Evolutionary conservation across 1,140 invertebrate species (phyloP).

Genomic region (roundworm (Caenorhabditis elegans)): DNA sequence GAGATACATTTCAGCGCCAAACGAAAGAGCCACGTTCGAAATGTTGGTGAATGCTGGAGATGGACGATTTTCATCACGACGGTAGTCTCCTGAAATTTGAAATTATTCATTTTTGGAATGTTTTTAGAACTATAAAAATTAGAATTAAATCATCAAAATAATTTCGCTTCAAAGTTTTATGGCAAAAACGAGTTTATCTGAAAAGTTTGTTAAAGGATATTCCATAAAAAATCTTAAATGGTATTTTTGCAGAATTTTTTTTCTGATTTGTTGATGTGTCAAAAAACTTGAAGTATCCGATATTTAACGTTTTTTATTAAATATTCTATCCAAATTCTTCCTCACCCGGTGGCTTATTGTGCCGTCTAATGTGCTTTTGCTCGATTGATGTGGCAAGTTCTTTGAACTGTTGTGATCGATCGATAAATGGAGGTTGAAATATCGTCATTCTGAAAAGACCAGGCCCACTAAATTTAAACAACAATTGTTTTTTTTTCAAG

Average conservation of each 20-base stretch:
- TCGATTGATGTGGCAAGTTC: not conserved
- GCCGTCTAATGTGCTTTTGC: not conserved
- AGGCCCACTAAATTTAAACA: no score
- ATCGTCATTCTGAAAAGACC: not conserved
- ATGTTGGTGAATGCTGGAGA: not conserved
- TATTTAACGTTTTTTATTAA: not conserved
- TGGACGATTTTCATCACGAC: constrained; percentile 7
- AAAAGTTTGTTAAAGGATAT: no score
- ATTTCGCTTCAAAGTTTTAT: no score
- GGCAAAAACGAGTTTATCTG: no score
- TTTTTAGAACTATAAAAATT: no score
- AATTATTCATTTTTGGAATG: no score
- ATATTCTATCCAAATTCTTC: not conserved
- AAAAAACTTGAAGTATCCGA: no score
- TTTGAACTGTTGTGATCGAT: constrained; percentile 3
- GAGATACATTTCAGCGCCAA: not conserved
- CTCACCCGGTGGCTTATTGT: not conserved
- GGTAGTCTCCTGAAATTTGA: not conserved
- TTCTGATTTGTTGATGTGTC: no score
- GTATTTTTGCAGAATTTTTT: no score
- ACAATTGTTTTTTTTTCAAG: no score
- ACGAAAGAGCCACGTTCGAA: not conserved
- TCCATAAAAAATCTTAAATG: no score
- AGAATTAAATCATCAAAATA: no score
- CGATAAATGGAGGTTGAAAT: not conserved